Base-by-base conservation (phyloP, 2,797 vertebrate species). In the Enteromius anoplus region DNA sequence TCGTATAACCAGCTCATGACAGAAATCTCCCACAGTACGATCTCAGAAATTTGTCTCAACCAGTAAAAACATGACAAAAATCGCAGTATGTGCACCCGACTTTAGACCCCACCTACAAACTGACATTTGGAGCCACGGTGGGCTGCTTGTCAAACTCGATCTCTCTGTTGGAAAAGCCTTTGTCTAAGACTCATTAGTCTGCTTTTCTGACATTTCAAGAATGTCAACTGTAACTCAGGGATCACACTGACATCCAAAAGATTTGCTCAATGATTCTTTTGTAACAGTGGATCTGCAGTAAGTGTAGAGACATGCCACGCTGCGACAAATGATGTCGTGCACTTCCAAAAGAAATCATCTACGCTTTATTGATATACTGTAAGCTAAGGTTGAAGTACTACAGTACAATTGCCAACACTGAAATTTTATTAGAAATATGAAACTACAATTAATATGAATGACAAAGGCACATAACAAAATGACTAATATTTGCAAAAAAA, bases 181-280 rank as follows among this genome's bases (percentile, higher is more conserved):
- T 80, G 77, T 79, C 65, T 85, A 64, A 85, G 77, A 45, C 81
- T 85, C 81, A 90, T 91, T 87, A 89, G 90, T 83, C 87, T 92
- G 90, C 88, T 93, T 93, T 88, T 80, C 87, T 93, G 93, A 90
- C 94, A 93, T 94, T 95, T 94, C 85, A 87, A 87, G 92, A 94
- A 93, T 94, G 93, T 94, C 92, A 92, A 88, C 91, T 86, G 75
- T 84, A 90, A 89, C 90, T 89, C 90, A 91, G 79, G 86, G 89
- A 92, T 87, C 82, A 88, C 78, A 76, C 89, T 91, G 87, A 86
- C 87, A 89, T 89, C 90, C 88, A 86, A 89, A 90, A 92, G 91
- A 76, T 91, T 92, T 91, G 88, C 90, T 91, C 88, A 88, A 89
- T 91, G 90, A 93, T 93, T 92, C 89, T 92, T 86, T 92, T 88